phyloP scores from a whole-genome alignment of 2,113 vertebrate species.

The Myodes glareolus region DNA sequence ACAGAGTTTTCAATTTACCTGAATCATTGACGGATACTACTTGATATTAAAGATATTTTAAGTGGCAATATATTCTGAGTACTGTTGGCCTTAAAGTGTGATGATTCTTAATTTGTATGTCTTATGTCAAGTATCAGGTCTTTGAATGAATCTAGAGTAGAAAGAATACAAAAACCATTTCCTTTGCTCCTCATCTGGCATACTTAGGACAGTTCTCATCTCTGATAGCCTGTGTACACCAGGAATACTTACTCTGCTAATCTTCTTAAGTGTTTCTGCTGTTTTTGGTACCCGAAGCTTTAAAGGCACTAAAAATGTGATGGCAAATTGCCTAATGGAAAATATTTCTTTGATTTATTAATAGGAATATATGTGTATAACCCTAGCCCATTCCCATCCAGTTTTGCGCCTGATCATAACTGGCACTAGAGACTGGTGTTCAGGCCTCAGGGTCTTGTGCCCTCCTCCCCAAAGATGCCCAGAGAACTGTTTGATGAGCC shows the following conservation, averaged over 20 bases:
- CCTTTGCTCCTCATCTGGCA: neutral
- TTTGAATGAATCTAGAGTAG: neutral
- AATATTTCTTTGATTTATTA: neutral
- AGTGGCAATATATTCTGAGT: neutral
- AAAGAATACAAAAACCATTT: neutral
- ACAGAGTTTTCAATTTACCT: neutral
- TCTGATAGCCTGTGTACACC: neutral
- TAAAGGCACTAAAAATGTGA: neutral
- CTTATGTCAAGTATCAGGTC: neutral
- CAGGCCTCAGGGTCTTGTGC: neutral
- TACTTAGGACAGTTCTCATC: neutral
- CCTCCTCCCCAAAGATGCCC: neutral
- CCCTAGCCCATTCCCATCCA: neutral
- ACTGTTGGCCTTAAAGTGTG: neutral
- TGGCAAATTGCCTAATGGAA: neutral
- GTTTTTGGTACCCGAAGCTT: neutral
- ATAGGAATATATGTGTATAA: neutral
- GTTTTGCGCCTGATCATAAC: neutral
- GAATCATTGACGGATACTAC: neutral
- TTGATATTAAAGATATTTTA: neutral
- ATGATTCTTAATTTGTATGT: neutral
- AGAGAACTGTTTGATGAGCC: neutral
- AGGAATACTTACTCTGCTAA: neutral
- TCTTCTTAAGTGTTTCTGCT: neutral
- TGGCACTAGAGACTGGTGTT: neutral